phyloP scores from a whole-genome alignment of 2,113 vertebrate species.

The Erpornis zantholeuca region DNA sequence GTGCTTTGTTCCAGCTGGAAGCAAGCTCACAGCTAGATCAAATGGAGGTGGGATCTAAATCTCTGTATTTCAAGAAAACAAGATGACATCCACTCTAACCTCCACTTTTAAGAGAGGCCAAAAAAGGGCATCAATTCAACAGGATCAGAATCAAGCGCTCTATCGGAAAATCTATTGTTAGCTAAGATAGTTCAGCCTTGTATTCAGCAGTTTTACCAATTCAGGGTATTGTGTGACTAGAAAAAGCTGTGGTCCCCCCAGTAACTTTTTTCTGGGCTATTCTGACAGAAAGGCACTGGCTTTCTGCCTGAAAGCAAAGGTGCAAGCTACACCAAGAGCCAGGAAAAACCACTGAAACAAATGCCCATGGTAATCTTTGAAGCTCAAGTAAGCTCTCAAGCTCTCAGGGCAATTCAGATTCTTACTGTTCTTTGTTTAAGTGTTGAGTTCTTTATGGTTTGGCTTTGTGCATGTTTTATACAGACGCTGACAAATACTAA shows the following conservation, averaged over 20 bases:
- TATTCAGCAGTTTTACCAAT: not conserved
- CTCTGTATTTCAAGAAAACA: conserved; percentile 35
- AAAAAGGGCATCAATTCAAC: conserved; percentile 19
- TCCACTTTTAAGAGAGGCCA: conserved; percentile 24
- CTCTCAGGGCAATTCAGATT: not conserved
- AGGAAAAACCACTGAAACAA: not conserved
- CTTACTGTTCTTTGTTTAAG: conserved; percentile 3
- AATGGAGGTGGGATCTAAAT: conserved; percentile 32
- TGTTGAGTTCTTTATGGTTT: conserved; percentile 12
- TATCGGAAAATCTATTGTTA: not conserved
- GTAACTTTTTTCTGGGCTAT: not conserved
- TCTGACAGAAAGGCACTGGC: not conserved
- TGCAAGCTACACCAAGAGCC: not conserved
- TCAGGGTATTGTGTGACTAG: not conserved
- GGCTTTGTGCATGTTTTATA: not conserved
- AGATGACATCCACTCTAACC: not conserved
- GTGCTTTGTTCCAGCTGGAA: conserved; percentile 37
- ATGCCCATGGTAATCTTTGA: not conserved
- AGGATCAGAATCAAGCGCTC: not conserved
- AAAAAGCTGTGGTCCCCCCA: not conserved
- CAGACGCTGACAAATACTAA: not conserved
- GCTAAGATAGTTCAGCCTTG: not conserved
- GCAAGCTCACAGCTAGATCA: conserved; percentile 9
- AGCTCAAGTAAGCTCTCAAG: not conserved
- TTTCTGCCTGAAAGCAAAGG: not conserved